Base-by-base conservation (phyloP, 2,888 invertebrate genomes). In the Rhagonycha fulva region DNA sequence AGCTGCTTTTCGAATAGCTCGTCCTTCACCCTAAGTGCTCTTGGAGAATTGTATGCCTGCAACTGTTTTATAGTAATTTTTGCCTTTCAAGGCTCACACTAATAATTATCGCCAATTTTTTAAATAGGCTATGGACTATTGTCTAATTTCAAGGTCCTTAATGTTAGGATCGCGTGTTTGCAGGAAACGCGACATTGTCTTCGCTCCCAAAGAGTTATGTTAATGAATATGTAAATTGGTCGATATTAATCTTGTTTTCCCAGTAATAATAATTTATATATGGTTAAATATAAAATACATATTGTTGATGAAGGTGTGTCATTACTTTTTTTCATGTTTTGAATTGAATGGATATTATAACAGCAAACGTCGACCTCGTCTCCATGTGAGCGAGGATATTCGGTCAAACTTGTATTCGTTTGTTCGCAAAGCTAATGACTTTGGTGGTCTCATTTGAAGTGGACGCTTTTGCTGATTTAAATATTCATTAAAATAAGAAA, bases 161-260 rank as follows among this genome's bases (percentile, higher is more conserved):
- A 70, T 70, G 60, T 62, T 62, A n/a, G 60, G 60, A 70, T 70
- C 28, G 70, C 70, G 24, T 62, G 62, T 60, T 70, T 24, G 23
- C 63, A 23, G 19, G 62, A 24, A 66, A 23, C n/a, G 63, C 63
- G 63, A 66, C 63, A 66, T 66, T 66, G 24, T 66, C 63, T 66
- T 66, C 63, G n/a, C 26, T 66, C 26, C 12, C 26, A 26, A 66
- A 66, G 63, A 23, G 63, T 66, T 66, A 66, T 68, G 5, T 67
- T 68, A 68, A 72, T 68, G 28, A 68, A 68, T 67, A 68, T 72
- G 68, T 30, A 14, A 68, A 68, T 26, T 11, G 61, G 28, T 47
- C 47, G 67, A 61, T 26, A 62, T 72, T 72, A 72, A 72, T 72
- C 68, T 72, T 68, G 68, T 72, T 72, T 72, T 72, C 72, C 62